Evolutionary conservation across 64 coral and sea anemone species (phyloP), one percentile per base, ranked within the genome.

Genomic region (Orbicella faveolata): DNA sequence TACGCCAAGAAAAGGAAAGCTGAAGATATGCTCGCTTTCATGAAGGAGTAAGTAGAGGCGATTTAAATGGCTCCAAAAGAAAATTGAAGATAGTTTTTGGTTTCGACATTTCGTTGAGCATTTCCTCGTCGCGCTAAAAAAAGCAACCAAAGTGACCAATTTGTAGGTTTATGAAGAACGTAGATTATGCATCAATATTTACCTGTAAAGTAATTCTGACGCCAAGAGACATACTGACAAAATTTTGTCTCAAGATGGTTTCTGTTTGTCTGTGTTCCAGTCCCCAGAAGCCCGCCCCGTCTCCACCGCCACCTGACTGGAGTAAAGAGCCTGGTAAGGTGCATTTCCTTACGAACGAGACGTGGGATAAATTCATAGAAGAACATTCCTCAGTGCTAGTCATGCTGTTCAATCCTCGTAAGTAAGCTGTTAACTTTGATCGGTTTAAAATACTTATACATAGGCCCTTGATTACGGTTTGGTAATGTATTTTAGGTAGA

Each of bases 351-450:
- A 96, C 94, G 14, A 84, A 89, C 39, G 94, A 99, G 39, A 90
- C 83, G 4, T 88, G 90, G 81, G 72, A 91, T 75, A 68, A 90
- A 14, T 95, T 95, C 36, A 25, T 96, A n/a, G 79, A 78, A 15
- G 83, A 81, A 37, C 94, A 93, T 30, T 55, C 90, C 30, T 90
- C 91, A n/a, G 97, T 99, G 23, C 80, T 99, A 34, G 79, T 99
- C 59, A 91, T 99, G 97, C 93, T 95, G 82, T 99, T 82, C 87
- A 88, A 91, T 36, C 94, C 96, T 62, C 84, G 96, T 95, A 90
- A 95, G 96, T 99, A 70, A 34, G 51, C 44, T n/a, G 13, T 9
- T 35, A 68, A 37, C 16, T 37, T 65, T 6, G 4, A 16, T 23
- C 20, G 18, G 23, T n/a, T 67, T 67, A 18, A 33, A 25, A 26